phyloP scores from a whole-genome alignment of 2,888 invertebrate genomes.

The Cataglyphis altisquamis region DNA sequence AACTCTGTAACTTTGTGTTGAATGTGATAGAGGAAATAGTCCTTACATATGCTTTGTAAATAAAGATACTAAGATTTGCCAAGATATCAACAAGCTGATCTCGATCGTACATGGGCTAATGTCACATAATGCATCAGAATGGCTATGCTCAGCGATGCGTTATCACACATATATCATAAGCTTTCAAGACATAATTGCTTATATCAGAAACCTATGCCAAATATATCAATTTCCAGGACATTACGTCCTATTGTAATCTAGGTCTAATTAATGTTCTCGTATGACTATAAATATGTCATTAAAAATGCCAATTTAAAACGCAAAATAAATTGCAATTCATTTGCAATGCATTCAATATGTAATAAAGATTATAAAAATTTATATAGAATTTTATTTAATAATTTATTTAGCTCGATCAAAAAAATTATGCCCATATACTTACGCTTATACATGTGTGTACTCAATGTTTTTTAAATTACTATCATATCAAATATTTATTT shows the following conservation, averaged over 20 bases:
- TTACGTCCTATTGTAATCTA: not conserved
- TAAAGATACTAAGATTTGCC: not conserved
- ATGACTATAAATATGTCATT: not conserved
- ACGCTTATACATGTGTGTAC: not conserved
- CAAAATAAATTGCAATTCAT: not conserved
- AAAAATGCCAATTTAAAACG: not conserved
- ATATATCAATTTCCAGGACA: not conserved
- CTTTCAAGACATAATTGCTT: not conserved
- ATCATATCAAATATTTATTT: conserved; percentile 21
- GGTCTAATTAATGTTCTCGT: not conserved
- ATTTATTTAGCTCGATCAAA: not conserved
- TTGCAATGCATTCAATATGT: not conserved
- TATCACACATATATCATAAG: not conserved
- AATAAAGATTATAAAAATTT: not conserved
- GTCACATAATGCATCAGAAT: not conserved
- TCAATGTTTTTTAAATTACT: not conserved
- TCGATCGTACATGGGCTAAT: not conserved
- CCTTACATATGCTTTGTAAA: not conserved
- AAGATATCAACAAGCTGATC: not conserved
- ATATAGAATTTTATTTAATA: not conserved
- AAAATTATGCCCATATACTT: not conserved
- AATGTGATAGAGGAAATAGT: not conserved
- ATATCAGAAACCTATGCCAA: not conserved
- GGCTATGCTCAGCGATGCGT: not conserved
- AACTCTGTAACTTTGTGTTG: not conserved